These are phyloP conservation scores for Lophotis ruficrista DNA, from an alignment of 2,113 vertebrate species.

Conservation along the genomic window DNA sequence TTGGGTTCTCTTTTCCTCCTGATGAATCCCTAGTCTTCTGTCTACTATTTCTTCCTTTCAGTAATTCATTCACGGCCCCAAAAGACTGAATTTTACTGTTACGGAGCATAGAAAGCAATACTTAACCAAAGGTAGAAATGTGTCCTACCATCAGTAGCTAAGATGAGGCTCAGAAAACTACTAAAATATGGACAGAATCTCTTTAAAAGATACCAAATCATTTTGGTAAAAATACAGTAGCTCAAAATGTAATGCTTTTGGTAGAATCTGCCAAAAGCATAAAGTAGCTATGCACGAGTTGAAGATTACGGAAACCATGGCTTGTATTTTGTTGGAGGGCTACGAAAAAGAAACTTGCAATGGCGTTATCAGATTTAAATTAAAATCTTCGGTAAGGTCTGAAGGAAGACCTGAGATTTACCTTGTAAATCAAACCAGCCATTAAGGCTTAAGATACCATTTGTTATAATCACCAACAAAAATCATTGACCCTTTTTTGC, in stretches of 20 bases:
- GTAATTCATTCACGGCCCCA: neutral
- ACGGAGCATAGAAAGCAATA: neutral
- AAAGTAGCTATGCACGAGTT: neutral
- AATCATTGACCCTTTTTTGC: neutral
- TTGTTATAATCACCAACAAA: neutral
- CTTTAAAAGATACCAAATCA: neutral
- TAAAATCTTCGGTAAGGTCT: neutral
- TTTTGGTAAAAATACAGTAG: neutral
- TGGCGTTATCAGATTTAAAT: neutral
- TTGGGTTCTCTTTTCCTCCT: neutral
- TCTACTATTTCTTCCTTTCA: neutral
- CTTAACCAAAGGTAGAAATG: neutral
- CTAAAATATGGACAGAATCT: neutral
- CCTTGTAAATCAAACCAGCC: neutral
- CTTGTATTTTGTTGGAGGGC: neutral
- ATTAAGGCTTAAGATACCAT: neutral
- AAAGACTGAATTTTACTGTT: neutral
- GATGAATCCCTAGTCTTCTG: neutral
- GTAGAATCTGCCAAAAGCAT: neutral
- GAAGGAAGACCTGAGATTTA: neutral
- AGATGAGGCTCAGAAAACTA: neutral
- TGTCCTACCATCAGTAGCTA: neutral
- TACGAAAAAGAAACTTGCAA: neutral
- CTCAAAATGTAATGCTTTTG: neutral
- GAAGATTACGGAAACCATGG: neutral